Evolutionary conservation across 1,140 invertebrate species (phyloP), one percentile per base, ranked within the genome.

Genomic region (Aphis gossypii): DNA sequence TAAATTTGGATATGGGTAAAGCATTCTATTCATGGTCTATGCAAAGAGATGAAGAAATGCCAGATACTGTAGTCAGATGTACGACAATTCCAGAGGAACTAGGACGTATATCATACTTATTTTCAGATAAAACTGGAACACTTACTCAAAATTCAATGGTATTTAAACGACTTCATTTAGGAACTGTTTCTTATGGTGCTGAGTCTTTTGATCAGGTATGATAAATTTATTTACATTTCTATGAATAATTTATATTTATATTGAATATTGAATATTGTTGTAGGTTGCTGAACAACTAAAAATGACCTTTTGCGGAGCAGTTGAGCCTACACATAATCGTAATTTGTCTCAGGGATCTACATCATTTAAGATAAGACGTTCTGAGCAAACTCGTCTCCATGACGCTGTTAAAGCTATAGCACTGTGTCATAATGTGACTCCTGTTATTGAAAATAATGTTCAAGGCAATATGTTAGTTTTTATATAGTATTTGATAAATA

Each of bases 111-210:
- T 98, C 98, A 3, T 99, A 99, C 95, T 96, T 99, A 86, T 95
- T 99, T 4, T 98, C 98, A 0, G 99, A 99, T 95, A 99, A 99
- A 96, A 99, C 99, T 0, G 99, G 99, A 11, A 99, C 99, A 1
- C 96, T 99, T 9, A 99, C 99, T 0, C 98, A 99, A 95, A 99
- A 99, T 96, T 99, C 99, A 95, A 99, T 99, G 99, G 97, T 99
- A 6, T 99, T 99, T 95, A 99, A 99, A 95, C 98, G 98, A 94
- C 96, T 99, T 9, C 98, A 99, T 95, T 95, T 99, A 3, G 98
- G 98, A 9, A 98, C 98, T 86, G 98, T 98, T 5, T 97, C 98
- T 48, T 99, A 98, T 95, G 97, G 97, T 60, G 96, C 97, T 89
- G 98, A 99, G 94, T 98, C 98, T 46, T 99, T 99, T 96, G 97